phyloP scores from a whole-genome alignment of 2,888 invertebrate species.

The Brenthis daphne region DNA sequence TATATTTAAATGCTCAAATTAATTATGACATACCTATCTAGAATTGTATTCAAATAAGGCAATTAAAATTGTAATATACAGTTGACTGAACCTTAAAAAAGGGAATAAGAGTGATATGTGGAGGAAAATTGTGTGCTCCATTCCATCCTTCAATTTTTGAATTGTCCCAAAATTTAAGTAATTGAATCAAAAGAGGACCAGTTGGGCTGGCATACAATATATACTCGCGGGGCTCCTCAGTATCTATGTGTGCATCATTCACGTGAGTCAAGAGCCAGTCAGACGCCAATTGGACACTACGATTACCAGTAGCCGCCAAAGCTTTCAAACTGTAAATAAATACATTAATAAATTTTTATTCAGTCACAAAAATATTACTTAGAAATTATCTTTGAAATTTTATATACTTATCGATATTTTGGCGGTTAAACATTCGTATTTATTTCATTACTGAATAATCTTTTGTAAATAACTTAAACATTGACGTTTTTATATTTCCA shows the following conservation, averaged over 20 bases:
- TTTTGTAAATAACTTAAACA: too few species aligned
- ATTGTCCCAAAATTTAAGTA: conserved; percentile 90
- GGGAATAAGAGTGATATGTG: conserved; percentile 94
- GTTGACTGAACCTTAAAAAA: conserved; percentile 86
- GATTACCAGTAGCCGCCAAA: conserved; percentile 93
- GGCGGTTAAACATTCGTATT: too few species aligned
- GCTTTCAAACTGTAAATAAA: conserved; percentile 88
- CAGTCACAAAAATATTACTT: too few species aligned
- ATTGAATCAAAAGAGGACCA: conserved; percentile 86
- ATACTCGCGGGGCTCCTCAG: conserved; percentile 90
- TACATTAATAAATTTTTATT: neutral
- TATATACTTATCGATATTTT: too few species aligned
- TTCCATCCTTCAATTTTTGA: conserved; percentile 90
- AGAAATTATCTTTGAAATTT: too few species aligned
- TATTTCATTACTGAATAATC: too few species aligned
- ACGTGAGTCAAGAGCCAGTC: conserved; percentile 96
- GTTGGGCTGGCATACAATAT: conserved; percentile 94
- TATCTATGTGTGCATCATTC: conserved; percentile 90
- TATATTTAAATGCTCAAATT: too few species aligned
- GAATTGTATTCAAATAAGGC: too few species aligned
- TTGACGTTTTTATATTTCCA: too few species aligned
- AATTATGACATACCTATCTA: too few species aligned
- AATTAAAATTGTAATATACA: too few species aligned
- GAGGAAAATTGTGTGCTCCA: conserved; percentile 94
- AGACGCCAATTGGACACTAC: conserved; percentile 93